Evolutionary conservation across 2,113 vertebrate genomes (phyloP).

Genomic region (Daubentonia madagascariensis): DNA sequence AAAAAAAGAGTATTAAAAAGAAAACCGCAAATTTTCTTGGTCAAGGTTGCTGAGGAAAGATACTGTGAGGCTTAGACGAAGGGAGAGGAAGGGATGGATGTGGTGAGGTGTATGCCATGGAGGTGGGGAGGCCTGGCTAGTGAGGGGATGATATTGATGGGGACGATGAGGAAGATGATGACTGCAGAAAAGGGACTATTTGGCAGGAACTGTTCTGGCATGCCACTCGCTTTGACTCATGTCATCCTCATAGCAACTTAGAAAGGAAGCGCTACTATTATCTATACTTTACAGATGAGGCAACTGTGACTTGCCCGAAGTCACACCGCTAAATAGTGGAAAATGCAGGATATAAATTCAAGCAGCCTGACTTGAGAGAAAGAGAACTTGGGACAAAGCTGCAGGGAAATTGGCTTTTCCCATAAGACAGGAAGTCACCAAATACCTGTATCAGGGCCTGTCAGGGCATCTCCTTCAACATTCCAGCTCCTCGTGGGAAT

Average conservation of each 20-base stretch:
- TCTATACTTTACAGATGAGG: not conserved
- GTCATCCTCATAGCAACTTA: not conserved
- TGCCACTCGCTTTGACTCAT: not conserved
- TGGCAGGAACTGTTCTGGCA: not conserved
- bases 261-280: not conserved
- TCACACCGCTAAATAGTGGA: not conserved
- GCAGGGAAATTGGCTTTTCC: not conserved
- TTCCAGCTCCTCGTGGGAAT: not conserved
- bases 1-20: not conserved
- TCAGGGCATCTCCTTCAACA: not conserved
- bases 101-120: rapidly evolving
- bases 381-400: not conserved
- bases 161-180: not conserved
- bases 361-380: not conserved
- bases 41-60: not conserved
- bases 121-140: not conserved
- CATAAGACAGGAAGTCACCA: not conserved
- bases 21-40: not conserved
- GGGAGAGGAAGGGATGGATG: not conserved
- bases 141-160: not conserved
- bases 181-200: not conserved
- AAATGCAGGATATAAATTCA: not conserved
- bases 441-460: not conserved
- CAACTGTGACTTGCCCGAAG: not conserved
- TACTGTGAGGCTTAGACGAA: not conserved